phyloP scores from a whole-genome alignment of 2,113 vertebrate genomes.

The Rhinopithecus roxellana region DNA sequence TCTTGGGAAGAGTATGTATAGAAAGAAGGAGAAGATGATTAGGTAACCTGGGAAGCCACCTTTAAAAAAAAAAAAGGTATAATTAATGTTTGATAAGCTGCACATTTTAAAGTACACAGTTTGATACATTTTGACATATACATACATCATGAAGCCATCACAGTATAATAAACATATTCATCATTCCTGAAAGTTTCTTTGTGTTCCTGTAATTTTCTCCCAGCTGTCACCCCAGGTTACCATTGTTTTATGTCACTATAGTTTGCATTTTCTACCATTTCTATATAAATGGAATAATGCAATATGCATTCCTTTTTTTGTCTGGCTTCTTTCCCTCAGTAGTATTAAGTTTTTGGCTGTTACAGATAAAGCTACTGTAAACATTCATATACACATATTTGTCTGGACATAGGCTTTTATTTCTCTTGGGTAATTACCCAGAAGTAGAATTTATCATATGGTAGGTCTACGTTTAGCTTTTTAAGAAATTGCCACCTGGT shows the following conservation, averaged over 20 bases:
- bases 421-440: neutral
- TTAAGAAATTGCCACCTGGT: conserved; percentile 2
- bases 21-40: neutral
- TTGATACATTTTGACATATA: neutral
- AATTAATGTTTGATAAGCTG: neutral
- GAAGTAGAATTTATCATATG: neutral
- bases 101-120: neutral
- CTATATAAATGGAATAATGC: neutral
- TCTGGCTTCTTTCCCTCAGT: neutral
- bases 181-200: neutral
- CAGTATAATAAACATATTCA: neutral
- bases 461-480: neutral
- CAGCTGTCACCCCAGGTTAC: neutral
- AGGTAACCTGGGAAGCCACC: neutral
- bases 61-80: neutral
- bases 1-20: neutral
- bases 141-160: neutral
- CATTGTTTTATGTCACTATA: neutral
- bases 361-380: neutral
- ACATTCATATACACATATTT: neutral
- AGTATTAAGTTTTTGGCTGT: neutral
- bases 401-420: neutral
- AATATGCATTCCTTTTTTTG: neutral
- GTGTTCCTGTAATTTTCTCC: neutral
- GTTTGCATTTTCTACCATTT: neutral